Percentiles rank a stretch among this genome's conserved stretches.
Conservation (phyloP, 1,140 invertebrate genomes). For the Drosophila ercepeae region DNA sequence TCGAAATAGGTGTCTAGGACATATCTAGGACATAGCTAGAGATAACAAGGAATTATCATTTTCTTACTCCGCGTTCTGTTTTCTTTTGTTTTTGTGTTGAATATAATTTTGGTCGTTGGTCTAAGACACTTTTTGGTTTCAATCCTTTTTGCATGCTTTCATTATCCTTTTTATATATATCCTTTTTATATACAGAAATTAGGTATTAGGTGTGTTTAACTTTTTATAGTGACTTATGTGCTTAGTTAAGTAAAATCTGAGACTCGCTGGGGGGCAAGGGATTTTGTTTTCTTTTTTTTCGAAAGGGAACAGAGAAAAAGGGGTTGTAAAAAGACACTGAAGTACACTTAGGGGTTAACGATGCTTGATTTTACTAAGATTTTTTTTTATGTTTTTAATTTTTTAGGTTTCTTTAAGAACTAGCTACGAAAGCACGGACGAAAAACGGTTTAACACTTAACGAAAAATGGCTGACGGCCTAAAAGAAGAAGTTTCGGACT, state of each 20-base stretch:
- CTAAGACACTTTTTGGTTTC: constrained; percentile 82
- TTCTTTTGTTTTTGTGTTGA: constrained; percentile 19
- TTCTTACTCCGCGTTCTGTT: constrained; percentile 2
- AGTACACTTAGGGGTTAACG: constrained; percentile 67
- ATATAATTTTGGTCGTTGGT: constrained; percentile 81
- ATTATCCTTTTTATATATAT: constrained; percentile 25
- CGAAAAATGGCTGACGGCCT: constrained; percentile 24
- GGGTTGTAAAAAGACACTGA: constrained; percentile 51
- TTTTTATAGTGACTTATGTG: constrained; percentile 72
- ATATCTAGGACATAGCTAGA: constrained; percentile 15
- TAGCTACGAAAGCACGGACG: constrained; percentile 49
- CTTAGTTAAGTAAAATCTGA: constrained; percentile 81
- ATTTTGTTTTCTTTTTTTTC: constrained; percentile 31
- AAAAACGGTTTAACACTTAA: constrained; percentile 45
- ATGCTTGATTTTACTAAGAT: constrained; percentile 3
- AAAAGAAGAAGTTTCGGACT: constrained; percentile 76
- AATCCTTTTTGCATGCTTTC: constrained; percentile 53
- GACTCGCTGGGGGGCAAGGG: constrained; percentile 60
- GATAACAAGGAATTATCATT: constrained; percentile 54
- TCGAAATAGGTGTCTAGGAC: constrained; percentile 10
- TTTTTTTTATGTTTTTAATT: background rate
- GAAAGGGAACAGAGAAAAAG: constrained; percentile 12
- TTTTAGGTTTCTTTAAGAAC: constrained; percentile 25
- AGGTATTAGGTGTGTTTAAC: constrained; percentile 40
- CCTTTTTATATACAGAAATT: constrained; percentile 66